Evolutionary conservation across 1,140 invertebrate genomes (phyloP), one percentile per base, ranked within the genome.

Genomic region (Cydia pomonella): DNA sequence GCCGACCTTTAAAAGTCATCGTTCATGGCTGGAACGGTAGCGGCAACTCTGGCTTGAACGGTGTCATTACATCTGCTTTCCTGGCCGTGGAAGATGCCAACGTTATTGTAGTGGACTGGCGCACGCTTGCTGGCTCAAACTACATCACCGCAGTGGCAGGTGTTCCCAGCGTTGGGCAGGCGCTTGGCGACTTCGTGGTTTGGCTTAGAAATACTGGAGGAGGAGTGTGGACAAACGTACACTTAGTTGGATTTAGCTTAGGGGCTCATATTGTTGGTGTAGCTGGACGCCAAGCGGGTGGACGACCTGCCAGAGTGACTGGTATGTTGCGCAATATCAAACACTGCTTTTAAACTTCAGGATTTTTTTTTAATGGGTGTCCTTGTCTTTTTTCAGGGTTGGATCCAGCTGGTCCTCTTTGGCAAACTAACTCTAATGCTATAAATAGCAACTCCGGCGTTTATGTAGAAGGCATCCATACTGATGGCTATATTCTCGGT

Each of bases 231-330:
- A 88, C 93, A 21, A 89, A 94, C 50, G 92, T 96, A 62, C 96
- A 98, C 79, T 83, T 97, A n/a, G 94, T 97, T 75, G 97, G 97
- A 0, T 97, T 97, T 88, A 97, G 97, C 79, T 91, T 98, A 38
- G 97, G 97, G 0, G 96, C 96, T 1, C 97, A 98, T 77, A 94
- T 97, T 23, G 95, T 96, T 0, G 97, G 97, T 1, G 95, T 95
- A 50, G 94, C 95, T 1, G 97, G 97, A 0, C 93, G 94, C 88
- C 29, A 87, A 78, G 2, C 87, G 87, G 25, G 84, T 83, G 75
- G 79, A 9, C 72, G 69, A 50, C 73, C 80, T 9, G 69, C 72
- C 0, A 80, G 85, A 64, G 74, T 89, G 25, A 86, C 86, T 27
- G 85, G 87, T 88, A 72, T 76, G 33, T 69, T 62, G 1, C 59